Evolutionary conservation across 2,797 vertebrate genomes (phyloP), one percentile per base, ranked within the genome.

Genomic region (Rhynchonycteris naso): DNA sequence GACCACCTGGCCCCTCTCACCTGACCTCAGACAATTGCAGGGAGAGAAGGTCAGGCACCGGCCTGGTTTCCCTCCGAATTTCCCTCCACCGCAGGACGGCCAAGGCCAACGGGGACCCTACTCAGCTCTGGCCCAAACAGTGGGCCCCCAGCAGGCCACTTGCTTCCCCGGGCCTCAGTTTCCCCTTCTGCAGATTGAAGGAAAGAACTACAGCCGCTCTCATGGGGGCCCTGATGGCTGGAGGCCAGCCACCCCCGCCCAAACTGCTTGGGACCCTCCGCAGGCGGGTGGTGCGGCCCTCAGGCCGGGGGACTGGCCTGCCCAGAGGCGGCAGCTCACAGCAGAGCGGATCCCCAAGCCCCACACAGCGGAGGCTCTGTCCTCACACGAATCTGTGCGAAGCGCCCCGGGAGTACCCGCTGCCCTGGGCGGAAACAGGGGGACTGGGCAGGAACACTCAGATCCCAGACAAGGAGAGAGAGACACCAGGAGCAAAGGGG

Each of bases 311-410:
- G 65, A 90, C 79, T 56, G 24, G 92, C 30, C 43, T 22, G 83
- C 87, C 88, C 88, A 81, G 76, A 93, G 88, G 66, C 1, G 1
- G 83, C 59, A 22, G 80, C 79, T 76, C 71, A 16, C 35, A 16
- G 78, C 86, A 30, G 88, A 68, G 74, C 0, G 1, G 81, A 76
- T 90, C 83, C 80, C 93, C 71, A 80, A 96, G 94, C 82, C 91
- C 61, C 92, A 59, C 71, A 81, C 1, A 89, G 91, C 83, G 80
- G n/a, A 84, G 75, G 22, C 68, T 96, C 38, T 43, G 38, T 43
- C 38, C 84, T 96, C 97, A 96, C 96, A 78, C 2, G 52, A 63
- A 38, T 63, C 94, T 78, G 96, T 97, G 97, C 97, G 97, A 97
- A 94, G 43, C 83, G 85, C 75, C 59, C 0, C 93, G 97, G 96